Evolutionary conservation across 2,888 invertebrate species (phyloP), one percentile per base, ranked within the genome.

Genomic region (Pheosia tremula): DNA sequence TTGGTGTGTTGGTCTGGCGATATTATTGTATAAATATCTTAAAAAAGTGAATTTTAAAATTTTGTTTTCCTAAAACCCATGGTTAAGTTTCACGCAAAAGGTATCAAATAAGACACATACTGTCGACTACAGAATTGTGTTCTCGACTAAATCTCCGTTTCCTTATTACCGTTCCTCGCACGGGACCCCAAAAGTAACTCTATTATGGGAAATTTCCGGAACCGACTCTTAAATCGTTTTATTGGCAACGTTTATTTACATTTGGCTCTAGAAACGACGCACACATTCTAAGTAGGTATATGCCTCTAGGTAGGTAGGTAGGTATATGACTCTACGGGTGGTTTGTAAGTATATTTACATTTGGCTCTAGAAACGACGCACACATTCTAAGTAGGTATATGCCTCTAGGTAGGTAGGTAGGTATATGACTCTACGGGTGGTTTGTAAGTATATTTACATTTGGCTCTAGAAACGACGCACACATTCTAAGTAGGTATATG

Each of bases 201-300:
- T 66, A 66, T 74, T 74, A 64, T 24, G 64, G 64, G 52, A 60
- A 67, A 71, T 73, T 64, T 66, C 68, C 64, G 64, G 64, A 47
- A 54, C 57, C 52, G 64, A 55, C 59, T 63, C 65, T 68, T 61
- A 69, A 71, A 74, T 68, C 55, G 61, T 50, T 74, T 68, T 71
- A 67, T 68, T 62, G 60, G 62, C 56, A 64, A 66, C 52, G 58
- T 64, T 68, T 68, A 59, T 68, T 63, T 71, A 62, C 58, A 52
- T 62, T 49, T 49, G 39, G 56, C 49, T 55, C 2, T 24, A 24
- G 24, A 38, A 38, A 56, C 11, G 53, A 24, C 53, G 38, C 37
- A 50, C 11, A 11, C 36, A 53, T 53, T 7, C 24, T 24, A 24
- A 24, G 47, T 47, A 47, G 11, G 4, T n/a, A n/a, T 47, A 47